Percentiles rank a stretch among this genome's conserved stretches.
Conservation (phyloP, 2,888 invertebrate species). For the Andrena trimmerana region DNA sequence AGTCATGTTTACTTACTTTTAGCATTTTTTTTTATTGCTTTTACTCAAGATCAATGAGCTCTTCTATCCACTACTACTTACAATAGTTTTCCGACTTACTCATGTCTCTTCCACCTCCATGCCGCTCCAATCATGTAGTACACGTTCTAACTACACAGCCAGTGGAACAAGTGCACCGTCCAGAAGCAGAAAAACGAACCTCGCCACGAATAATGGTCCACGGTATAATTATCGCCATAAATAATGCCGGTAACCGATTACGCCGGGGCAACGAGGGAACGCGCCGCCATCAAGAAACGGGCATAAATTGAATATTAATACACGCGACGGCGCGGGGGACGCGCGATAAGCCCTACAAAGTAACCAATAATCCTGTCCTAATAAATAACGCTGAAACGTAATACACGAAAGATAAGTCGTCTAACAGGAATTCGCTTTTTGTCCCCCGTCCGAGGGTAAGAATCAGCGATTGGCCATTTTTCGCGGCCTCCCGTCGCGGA, state of each 20-base stretch:
- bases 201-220: neutral
- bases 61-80: too few species aligned
- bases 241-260: slow-evolving; percentile 27
- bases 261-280: neutral
- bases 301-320: slow-evolving; percentile 51
- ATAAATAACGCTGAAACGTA: slow-evolving; percentile 59
- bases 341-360: slow-evolving; percentile 22
- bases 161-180: neutral
- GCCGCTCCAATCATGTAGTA: too few species aligned
- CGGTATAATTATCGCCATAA: slow-evolving; percentile 13
- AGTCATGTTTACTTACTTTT: too few species aligned
- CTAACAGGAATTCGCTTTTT: slow-evolving; percentile 50
- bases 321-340: neutral
- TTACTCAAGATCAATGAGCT: too few species aligned
- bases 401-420: slow-evolving; percentile 51
- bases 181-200: slow-evolving; percentile 7
- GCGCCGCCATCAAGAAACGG: slow-evolving; percentile 1
- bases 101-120: neutral
- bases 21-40: too few species aligned
- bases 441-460: neutral
- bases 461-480: slow-evolving; percentile 34
- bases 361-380: slow-evolving; percentile 24
- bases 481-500: neutral
- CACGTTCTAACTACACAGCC: neutral
- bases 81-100: neutral